Percentiles rank a stretch among this genome's conserved stretches.
phyloP scores from a whole-genome alignment of 2,888 invertebrate genomes.

The Macrophya annulata region DNA sequence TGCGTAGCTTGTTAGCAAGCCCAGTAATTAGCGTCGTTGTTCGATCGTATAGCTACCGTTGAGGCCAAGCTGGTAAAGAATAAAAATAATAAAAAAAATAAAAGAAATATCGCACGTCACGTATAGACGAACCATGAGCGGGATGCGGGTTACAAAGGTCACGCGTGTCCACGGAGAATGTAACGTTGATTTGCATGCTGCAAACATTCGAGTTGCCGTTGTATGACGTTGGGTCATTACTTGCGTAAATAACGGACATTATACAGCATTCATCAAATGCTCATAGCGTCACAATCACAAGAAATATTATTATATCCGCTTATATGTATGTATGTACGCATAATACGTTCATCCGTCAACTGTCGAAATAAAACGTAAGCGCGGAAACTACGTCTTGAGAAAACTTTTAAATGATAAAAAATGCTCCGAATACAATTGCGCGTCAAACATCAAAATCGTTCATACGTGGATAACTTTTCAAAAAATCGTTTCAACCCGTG shows the following conservation, averaged over 20 bases:
- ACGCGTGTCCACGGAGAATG: conserved; percentile 44
- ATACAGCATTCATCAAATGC: conserved; percentile 27
- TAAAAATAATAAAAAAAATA: background rate
- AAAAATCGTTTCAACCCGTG: background rate
- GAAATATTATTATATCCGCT: conserved; percentile 14
- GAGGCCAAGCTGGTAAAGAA: background rate
- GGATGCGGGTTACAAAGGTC: conserved; percentile 24
- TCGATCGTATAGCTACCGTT: conserved; percentile 21
- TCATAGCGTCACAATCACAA: background rate
- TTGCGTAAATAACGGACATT: conserved; percentile 50
- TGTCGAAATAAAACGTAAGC: background rate
- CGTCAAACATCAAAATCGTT: background rate
- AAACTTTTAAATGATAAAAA: background rate
- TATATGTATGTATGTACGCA: background rate
- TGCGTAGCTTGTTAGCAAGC: conserved; percentile 20
- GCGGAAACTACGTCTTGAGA: background rate
- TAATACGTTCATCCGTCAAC: conserved; percentile 19
- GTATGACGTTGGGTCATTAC: conserved; percentile 45
- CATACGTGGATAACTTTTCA: background rate
- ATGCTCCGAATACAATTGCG: background rate
- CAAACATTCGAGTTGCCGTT: conserved; percentile 38
- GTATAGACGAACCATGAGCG: conserved; percentile 45
- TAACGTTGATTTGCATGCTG: conserved; percentile 40
- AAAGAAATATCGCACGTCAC: conserved; percentile 34
- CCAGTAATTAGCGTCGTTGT: conserved; percentile 37